Evolutionary conservation across 1,140 invertebrate genomes (phyloP), one percentile per base, ranked within the genome.

Genomic region (Zaprionus inermis): DNA sequence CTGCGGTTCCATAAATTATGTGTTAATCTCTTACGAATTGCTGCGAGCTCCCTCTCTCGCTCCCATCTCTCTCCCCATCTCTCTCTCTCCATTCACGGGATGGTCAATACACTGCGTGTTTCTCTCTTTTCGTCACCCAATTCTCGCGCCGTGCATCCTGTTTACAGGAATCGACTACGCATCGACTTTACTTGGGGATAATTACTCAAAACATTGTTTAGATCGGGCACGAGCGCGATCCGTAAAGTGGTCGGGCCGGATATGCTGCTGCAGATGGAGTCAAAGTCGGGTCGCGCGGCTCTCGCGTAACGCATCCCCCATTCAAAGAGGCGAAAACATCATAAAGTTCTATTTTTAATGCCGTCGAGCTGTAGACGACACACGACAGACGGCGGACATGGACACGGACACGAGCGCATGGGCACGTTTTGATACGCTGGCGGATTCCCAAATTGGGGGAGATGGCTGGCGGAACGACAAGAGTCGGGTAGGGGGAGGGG

Each of bases 271-370:
- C 70, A 70, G 73, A 28, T 69, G 77, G 70, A 73, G 73, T 79
- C 65, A 61, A 71, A 61, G 34, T 60, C 58, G 55, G 46, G 60
- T 46, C 30, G n/a, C n/a, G n/a, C n/a, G n/a, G n/a, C n/a, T n/a
- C n/a, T n/a, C n/a, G n/a, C n/a, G n/a, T n/a, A n/a, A n/a, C n/a
- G n/a, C n/a, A n/a, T n/a, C 30, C 30, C 30, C 38, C 38, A 7
- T 44, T 44, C 9, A 69, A 69, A 73, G 71, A 70, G 52, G 52
- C 73, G 55, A 71, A 78, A 72, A 79, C 72, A 88, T 83, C 83
- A 86, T 86, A 86, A 86, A 86, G 77, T 88, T 86, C 76, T 86
- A 86, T 86, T 86, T 86, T 69, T 86, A 86, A 81, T 58, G 63
- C 55, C 49, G 72, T 5, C 24, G 24, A 1, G 24, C 49, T 56